A percentile compares a stretch with the other conserved stretches of the same genome.
Evolutionary conservation across 1,140 invertebrate genomes (phyloP).

Genomic region (Macrosteles quadrilineatus): DNA sequence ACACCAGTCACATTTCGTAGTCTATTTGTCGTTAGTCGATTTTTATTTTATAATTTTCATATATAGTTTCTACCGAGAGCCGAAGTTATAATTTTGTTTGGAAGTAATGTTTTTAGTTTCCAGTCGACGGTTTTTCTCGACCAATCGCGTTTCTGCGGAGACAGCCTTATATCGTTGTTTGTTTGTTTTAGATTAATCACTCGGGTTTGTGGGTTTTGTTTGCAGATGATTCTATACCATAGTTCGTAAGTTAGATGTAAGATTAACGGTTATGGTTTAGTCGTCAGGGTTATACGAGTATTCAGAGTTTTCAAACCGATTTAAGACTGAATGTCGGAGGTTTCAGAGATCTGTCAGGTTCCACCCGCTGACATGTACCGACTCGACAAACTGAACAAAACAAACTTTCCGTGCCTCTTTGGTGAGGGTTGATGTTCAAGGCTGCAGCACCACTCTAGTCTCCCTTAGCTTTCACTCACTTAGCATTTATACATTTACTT

Average conservation of each 20-base stretch:
- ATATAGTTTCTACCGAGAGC: constrained; percentile 13
- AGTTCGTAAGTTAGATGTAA: constrained; percentile 23
- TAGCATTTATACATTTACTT: constrained; percentile 11
- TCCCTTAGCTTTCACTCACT: background rate
- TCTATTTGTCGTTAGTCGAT: constrained; percentile 21
- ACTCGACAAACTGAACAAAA: background rate
- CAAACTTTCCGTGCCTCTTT: background rate
- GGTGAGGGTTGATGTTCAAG: background rate
- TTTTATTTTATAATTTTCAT: background rate
- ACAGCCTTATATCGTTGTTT: constrained; percentile 6
- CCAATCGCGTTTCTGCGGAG: constrained; percentile 1
- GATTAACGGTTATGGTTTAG: constrained; percentile 22
- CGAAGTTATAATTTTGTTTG: constrained; percentile 11
- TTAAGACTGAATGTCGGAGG: constrained; percentile 12
- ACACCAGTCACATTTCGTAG: constrained; percentile 15
- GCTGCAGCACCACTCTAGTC: constrained; percentile 7
- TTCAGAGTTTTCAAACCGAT: constrained; percentile 19
- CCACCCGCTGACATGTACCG: background rate
- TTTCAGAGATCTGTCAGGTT: constrained; percentile 8
- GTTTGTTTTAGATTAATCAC: constrained; percentile 23
- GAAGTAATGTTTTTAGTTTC: constrained; percentile 13
- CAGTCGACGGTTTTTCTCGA: constrained; percentile 9
- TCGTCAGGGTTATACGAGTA: constrained; percentile 28
- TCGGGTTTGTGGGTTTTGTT: constrained; percentile 31
- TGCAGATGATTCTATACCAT: constrained; percentile 28